These are phyloP conservation scores for Leucosticte australis DNA, from an alignment of 2,113 vertebrate genomes.

Conservation along the genomic window DNA sequence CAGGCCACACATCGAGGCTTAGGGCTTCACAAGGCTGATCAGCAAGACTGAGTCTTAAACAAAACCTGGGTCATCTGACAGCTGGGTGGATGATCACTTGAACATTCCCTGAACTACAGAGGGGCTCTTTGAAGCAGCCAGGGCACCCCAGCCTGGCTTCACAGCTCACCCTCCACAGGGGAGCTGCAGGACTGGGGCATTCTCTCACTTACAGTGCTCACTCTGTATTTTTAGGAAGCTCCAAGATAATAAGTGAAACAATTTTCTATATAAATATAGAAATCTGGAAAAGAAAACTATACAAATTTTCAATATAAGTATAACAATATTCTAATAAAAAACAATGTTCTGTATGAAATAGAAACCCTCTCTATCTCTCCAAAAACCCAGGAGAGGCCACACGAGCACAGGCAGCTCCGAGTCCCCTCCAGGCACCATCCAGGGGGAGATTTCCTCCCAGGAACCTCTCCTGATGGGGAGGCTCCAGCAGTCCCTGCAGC, in stretches of 20 bases:
- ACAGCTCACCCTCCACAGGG: neutral
- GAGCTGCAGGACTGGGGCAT: neutral
- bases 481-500: neutral
- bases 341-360: neutral
- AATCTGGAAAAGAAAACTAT: neutral
- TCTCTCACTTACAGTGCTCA: neutral
- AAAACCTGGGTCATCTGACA: slow-evolving; percentile 73
- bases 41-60: slow-evolving; percentile 58
- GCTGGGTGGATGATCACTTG: slow-evolving; percentile 5
- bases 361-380: neutral
- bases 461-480: neutral
- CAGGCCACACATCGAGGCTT: slow-evolving; percentile 81
- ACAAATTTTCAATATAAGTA: neutral
- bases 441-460: neutral
- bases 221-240: neutral
- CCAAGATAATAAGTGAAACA: neutral
- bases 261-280: neutral
- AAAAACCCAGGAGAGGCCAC: neutral
- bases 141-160: neutral
- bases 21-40: slow-evolving; percentile 40
- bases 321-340: neutral
- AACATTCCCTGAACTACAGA: neutral
- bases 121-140: slow-evolving; percentile 2
- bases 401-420: neutral
- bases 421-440: neutral